Base-by-base conservation (phyloP, 2,888 invertebrate genomes). In the Gari tellinella region DNA sequence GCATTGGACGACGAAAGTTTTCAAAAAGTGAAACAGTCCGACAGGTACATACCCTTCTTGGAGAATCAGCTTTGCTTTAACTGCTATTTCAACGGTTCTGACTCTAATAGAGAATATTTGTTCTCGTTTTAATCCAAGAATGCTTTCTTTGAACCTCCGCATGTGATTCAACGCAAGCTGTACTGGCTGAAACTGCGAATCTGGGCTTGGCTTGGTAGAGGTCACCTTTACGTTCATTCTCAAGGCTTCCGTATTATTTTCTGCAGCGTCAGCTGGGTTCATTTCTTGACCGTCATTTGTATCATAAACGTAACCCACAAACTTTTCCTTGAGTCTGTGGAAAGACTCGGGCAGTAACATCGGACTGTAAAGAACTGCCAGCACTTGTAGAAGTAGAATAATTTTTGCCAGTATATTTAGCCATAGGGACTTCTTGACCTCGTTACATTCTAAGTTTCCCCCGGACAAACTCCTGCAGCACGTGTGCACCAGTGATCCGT, bases 281-380 rank as follows among this genome's bases (percentile, higher is more conserved):
- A 10, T 31, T 8, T 17, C 17, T 51, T 43, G 31, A 7, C 23
- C 57, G 4, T 51, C 7, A 10, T 63, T 46, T 1, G 58, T 52
- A 8, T 69, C 26, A 40, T 63, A 67, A 3, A 48, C n/a, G 31
- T 51, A 76, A 2, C 41, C 38, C 21, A 55, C 26, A 46, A 58
- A 66, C 4, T 51, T 48, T 4, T 15, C 48, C 17, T 41, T 41
- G 15, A 55, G 45, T 41, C 51, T 63, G 17, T 26, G 31, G 8
- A 60, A 10, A 2, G 63, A 38, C 19, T 26, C 25, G 12, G 75
- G 67, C 21, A 70, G 17, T 3, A 76, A 12, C 14, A 23, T 45
- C 8, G 75, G 75, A 51, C 66, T 67, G 38, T 58, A 76, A n/a
- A 67, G 21, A 14, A 76, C 48, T 4, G 63, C 46, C 14, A 64